Percentiles rank a stretch among this genome's conserved stretches.
These are phyloP conservation scores for Eulacestoma nigropectus DNA, from an alignment of 2,113 vertebrate species.

Conservation along the genomic window DNA sequence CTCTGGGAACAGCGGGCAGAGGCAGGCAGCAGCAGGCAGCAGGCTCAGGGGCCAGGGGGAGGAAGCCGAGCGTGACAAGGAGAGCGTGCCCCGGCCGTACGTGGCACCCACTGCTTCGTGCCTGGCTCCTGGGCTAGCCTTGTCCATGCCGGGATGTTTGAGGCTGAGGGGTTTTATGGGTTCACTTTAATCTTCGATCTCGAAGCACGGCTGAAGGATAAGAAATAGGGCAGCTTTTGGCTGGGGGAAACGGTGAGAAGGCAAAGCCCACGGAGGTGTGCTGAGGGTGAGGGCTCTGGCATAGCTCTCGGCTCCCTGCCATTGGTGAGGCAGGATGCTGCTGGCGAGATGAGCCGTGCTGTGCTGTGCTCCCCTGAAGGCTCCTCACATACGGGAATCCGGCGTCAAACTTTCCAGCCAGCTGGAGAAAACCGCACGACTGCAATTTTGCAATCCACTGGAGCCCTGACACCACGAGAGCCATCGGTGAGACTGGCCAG, in stretches of 20 bases:
- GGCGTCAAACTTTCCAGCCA: conserved; percentile 29
- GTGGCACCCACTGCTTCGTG: not conserved
- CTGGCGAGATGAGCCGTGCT: not conserved
- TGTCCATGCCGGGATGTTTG: fast-evolving
- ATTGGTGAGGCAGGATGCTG: not conserved
- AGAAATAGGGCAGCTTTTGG: not conserved
- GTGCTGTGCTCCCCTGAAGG: not conserved
- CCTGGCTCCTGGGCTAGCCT: not conserved
- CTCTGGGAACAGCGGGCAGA: not conserved
- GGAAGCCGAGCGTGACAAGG: not conserved
- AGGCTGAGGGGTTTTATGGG: not conserved
- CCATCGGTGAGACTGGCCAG: fast-evolving
- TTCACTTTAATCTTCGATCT: not conserved
- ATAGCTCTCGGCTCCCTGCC: not conserved
- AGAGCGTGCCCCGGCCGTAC: fast-evolving
- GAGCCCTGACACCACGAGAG: not conserved
- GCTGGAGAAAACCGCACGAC: not conserved
- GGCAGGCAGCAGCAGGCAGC: not conserved
- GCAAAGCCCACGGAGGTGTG: fast-evolving
- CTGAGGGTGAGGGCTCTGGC: not conserved
- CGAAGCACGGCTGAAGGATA: fast-evolving
- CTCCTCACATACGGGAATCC: conserved; percentile 48
- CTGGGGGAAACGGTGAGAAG: not conserved
- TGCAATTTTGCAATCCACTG: not conserved
- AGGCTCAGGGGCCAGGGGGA: fast-evolving